Percentiles rank a stretch among this genome's conserved stretches.
phyloP scores from a whole-genome alignment of 2,113 vertebrate genomes.

The Amblyornis subalaris region DNA sequence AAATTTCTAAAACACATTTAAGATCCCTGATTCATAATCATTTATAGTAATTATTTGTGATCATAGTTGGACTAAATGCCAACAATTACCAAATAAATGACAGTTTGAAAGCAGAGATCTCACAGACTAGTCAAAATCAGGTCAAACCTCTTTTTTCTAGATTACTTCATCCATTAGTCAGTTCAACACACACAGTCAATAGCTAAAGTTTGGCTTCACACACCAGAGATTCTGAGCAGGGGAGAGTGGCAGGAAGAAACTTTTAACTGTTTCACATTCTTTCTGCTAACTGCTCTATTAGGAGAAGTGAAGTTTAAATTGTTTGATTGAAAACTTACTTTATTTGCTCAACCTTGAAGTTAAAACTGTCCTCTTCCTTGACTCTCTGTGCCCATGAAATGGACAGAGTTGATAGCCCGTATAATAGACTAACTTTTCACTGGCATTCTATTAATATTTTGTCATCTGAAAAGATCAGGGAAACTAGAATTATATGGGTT shows the following conservation, averaged over 20 bases:
- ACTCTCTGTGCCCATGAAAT: conserved; percentile 1
- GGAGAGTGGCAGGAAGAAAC: neutral
- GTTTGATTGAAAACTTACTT: conserved; percentile 59
- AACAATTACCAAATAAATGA: neutral
- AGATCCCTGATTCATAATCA: neutral
- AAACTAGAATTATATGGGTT: neutral
- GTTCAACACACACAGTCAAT: neutral
- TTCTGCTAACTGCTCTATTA: conserved; percentile 41
- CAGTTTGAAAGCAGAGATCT: neutral
- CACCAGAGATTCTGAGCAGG: neutral
- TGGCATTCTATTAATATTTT: conserved; percentile 46
- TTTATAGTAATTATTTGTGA: neutral
- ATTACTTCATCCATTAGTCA: neutral
- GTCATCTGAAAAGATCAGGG: neutral
- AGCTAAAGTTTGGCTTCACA: neutral
- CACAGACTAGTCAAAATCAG: neutral
- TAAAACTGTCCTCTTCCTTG: conserved; percentile 14
- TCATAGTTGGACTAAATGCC: neutral
- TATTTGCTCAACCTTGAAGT: conserved; percentile 40
- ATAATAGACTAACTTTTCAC: conserved; percentile 45
- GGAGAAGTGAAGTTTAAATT: conserved; percentile 49
- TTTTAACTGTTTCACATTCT: conserved; percentile 13
- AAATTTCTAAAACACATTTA: neutral
- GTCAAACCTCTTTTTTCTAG: neutral
- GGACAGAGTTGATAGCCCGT: neutral